Evolutionary conservation across 2,888 invertebrate genomes (phyloP), one percentile per base, ranked within the genome.

Genomic region (Amiota minor): DNA sequence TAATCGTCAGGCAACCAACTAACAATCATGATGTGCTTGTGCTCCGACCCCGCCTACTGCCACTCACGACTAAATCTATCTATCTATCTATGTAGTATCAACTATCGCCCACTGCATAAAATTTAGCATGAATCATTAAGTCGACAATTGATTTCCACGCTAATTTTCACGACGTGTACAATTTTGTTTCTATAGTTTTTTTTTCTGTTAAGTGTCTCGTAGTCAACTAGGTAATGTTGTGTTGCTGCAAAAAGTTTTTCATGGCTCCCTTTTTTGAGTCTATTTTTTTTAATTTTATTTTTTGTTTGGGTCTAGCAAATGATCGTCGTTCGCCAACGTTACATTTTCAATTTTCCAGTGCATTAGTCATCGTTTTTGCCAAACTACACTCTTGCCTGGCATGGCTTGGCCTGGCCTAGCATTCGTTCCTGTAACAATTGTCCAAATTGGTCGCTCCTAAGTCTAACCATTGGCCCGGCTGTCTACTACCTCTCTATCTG

Each of bases 341-440:
- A 10, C 62, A 62, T 10, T 62, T 62, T 11, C 62, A 62, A 62
- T 62, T 62, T 62, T 62, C 62, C 62, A 62, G 9, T 11, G 62
- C 23, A 62, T 62, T 62, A 62, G 62, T 62, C 62, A 62, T 62
- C 62, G 62, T 53, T 53, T 53, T 53, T 62, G 23, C n/a, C 62
- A 23, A 45, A 12, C 62, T 23, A 35, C 20, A 35, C 10, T 35
- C 35, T 35, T 3, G 2, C 35, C 2, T 35, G 35, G 35, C 35
- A 2, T 35, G 35, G 35, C 35, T 0, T 35, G 35, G 2, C 35
- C 6, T 35, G 35, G 6, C 6, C 6, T 35, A 35, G 6, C 35
- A 35, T 35, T 35, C 35, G 6, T 35, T 35, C 35, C 35, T 35
- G 35, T 35, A 35, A 35, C 35, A 35, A 35, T 35, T 35, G 35